Evolutionary conservation across 2,113 vertebrate species (phyloP).

Genomic region (Herpailurus yagouaroundi): DNA sequence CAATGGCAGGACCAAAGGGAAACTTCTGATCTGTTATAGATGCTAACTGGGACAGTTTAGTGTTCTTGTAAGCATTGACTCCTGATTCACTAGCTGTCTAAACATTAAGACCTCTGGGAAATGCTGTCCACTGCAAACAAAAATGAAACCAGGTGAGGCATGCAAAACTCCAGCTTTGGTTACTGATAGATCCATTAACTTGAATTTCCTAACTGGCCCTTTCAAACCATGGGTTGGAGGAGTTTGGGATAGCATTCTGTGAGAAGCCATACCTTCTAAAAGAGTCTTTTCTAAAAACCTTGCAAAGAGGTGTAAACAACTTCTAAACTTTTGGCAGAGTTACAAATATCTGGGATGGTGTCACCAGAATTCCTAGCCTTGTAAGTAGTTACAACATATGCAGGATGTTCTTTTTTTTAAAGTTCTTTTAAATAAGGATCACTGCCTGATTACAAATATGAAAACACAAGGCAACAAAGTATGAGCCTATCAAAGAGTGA

Average conservation of each 20-base stretch:
- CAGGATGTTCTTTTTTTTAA: not conserved
- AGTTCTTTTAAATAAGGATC: not conserved
- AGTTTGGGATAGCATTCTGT: not conserved
- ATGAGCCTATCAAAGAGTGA: not conserved
- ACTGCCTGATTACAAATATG: not conserved
- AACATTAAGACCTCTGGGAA: not conserved
- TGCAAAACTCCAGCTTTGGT: not conserved
- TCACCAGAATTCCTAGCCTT: not conserved
- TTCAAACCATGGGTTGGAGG: not conserved
- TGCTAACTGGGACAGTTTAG: not conserved
- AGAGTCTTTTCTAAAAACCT: not conserved
- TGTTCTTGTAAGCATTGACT: not conserved
- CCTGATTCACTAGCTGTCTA: not conserved
- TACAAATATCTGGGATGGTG: not conserved
- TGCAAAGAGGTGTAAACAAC: not conserved
- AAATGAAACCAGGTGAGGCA: not conserved
- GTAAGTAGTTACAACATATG: not conserved
- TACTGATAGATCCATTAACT: not conserved
- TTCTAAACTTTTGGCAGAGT: not conserved
- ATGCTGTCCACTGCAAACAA: not conserved
- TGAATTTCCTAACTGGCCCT: not conserved
- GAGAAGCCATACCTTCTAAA: not conserved
- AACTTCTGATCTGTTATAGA: not conserved
- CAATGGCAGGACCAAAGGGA: not conserved
- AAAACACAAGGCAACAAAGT: not conserved